Evolutionary conservation across 2,888 invertebrate genomes (phyloP).

Genomic region (Danaus chrysippus): DNA sequence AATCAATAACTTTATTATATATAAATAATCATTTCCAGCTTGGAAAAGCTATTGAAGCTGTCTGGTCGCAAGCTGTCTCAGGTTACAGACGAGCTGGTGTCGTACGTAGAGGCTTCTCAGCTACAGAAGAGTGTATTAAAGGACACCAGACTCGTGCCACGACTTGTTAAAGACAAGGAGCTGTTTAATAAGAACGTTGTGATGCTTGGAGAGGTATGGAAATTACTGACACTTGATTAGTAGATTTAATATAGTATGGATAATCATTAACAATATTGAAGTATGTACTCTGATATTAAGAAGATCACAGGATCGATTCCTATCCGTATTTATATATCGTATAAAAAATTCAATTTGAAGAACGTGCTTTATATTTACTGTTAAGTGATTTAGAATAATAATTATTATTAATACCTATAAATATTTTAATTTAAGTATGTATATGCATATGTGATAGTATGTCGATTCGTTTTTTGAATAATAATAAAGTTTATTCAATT

Average conservation of each 20-base stretch:
- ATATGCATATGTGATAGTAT: too few relatives aligned
- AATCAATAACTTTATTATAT: too few relatives aligned
- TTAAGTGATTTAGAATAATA: too few relatives aligned
- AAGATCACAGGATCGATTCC: too few relatives aligned
- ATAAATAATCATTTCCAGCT: conserved; percentile 46
- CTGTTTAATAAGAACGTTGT: conserved; percentile 80
- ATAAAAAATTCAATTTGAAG: too few relatives aligned
- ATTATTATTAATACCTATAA: too few relatives aligned
- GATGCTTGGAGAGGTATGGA: conserved; percentile 79
- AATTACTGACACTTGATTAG: conserved; percentile 50
- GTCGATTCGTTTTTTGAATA: too few relatives aligned
- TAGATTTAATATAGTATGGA: not conserved
- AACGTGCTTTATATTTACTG: too few relatives aligned
- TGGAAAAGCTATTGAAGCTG: conserved; percentile 77
- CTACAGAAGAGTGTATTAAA: conserved; percentile 66
- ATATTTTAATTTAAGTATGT: too few relatives aligned
- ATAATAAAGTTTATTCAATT: conserved; percentile 12
- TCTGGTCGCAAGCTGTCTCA: conserved; percentile 80
- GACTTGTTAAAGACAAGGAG: conserved; percentile 82
- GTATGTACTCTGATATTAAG: too few relatives aligned
- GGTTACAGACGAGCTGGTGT: conserved; percentile 77
- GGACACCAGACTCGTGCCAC: conserved; percentile 82
- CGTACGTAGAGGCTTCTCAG: conserved; percentile 76
- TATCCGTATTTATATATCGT: too few relatives aligned
- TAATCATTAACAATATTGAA: too few relatives aligned